A percentile compares a stretch with the other conserved stretches of the same genome.
Conservation (phyloP, 2,113 vertebrate species). For the Oryzias javanicus region DNA sequence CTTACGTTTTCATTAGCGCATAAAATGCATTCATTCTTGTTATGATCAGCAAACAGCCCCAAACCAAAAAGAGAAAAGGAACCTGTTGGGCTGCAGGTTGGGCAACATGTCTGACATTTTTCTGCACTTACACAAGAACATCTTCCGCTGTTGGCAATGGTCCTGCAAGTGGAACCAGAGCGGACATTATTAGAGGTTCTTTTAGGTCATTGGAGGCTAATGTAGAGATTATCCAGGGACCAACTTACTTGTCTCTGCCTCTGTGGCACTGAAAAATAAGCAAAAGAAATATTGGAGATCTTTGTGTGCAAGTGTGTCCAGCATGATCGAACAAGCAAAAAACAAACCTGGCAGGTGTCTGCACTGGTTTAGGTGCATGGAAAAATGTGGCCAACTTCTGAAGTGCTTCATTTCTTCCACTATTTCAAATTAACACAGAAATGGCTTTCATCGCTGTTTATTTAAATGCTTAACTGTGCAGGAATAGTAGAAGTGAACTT, state of each 20-base stretch:
- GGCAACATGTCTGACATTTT: conserved; percentile 27
- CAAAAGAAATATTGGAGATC: conserved; percentile 5
- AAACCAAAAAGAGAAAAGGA: conserved; percentile 11
- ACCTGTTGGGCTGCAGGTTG: conserved; percentile 41
- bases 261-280: conserved; percentile 14
- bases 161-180: conserved; percentile 29
- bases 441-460: neutral
- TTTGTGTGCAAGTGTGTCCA: neutral
- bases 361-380: conserved; percentile 44
- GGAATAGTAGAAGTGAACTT: conserved; percentile 28
- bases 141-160: conserved; percentile 12
- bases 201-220: neutral
- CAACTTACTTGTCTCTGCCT: conserved; percentile 57
- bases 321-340: neutral
- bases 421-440: conserved; percentile 39
- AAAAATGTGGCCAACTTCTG: conserved; percentile 80
- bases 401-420: conserved; percentile 77
- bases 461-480: neutral
- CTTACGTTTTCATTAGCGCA: conserved; percentile 4
- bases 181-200: neutral
- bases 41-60: conserved; percentile 5
- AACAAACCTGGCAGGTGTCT: conserved; percentile 38
- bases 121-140: conserved; percentile 46
- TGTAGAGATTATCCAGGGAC: neutral
- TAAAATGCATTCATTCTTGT: conserved; percentile 5